Base-by-base conservation (phyloP, 2,797 vertebrate genomes). In the Rhabdomys pumilio region DNA sequence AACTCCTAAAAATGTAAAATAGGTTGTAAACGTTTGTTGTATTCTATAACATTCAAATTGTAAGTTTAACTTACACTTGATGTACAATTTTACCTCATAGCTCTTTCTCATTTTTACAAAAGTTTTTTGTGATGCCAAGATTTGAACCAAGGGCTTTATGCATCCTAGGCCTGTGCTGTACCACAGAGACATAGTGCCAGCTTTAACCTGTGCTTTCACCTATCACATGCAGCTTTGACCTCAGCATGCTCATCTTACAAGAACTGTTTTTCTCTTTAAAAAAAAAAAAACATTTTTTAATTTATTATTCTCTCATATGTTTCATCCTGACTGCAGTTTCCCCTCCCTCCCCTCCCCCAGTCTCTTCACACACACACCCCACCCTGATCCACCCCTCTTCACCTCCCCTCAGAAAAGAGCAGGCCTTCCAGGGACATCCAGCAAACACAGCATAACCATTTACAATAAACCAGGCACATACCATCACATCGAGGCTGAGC, bases 11-110 rank as follows among this genome's bases (percentile, higher is more conserved):
- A 55, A 6, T 73, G 24, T 59, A 22, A 75, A 59, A 20, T 57
- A 44, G 6, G 79, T 73, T 88, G 17, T 89, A 89, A 84, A 67
- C 59, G 34, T 47, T 65, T 57, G 6, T 73, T 76, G 55, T 55
- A 31, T 57, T 41, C 13, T 79, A 1, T 75, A 73, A 47, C 12
- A 11, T 85, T 93, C 90, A 80, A 81, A 31, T 47, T 93, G 80
- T 93, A 59, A 86, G n/a, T 96, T 67, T 94, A 93, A 31, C 24
- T 93, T 90, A 20, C 72, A 77, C 69, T 47, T 84, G 79, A 41
- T 65, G 13, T 9, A 20, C 67, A 41, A 41, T 61, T 95, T 90
- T 88, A 69, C 81, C 13, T 82, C 38, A 89, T 95, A 77, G 22
- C 50, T 93, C 61, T 93, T 55, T 79, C 31, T 63, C 12, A 4